Conservation (phyloP, 2,797 vertebrate species). For the Antennarius maculatus region DNA sequence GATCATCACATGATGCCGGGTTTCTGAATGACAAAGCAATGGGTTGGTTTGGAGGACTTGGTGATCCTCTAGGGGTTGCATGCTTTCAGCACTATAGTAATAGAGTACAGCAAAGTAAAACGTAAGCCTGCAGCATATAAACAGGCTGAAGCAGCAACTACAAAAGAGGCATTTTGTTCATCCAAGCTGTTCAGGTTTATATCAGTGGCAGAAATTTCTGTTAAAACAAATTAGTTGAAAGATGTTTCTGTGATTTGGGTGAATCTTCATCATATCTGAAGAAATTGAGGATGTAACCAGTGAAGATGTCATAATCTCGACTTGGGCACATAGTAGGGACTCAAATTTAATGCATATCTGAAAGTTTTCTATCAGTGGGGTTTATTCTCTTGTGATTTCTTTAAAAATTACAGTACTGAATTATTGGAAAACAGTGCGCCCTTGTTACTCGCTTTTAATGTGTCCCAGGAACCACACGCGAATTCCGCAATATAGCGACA, state of each 20-base stretch:
- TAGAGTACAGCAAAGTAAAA: background rate
- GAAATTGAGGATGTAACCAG: conserved; percentile 7
- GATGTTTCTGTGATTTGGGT: background rate
- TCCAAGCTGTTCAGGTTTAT: background rate
- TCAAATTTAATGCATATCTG: too few relatives aligned
- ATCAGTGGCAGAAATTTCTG: background rate
- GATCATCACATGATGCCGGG: conserved; percentile 36
- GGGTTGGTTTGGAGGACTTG: conserved; percentile 18
- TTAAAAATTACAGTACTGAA: too few relatives aligned
- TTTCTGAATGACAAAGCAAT: conserved; percentile 45
- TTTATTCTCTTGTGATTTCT: too few relatives aligned
- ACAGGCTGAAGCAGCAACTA: background rate
- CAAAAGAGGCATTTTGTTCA: background rate
- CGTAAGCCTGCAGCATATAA: background rate
- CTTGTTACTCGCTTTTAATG: too few relatives aligned
- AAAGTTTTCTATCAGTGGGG: too few relatives aligned
- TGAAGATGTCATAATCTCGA: background rate
- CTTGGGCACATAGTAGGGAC: too few relatives aligned
- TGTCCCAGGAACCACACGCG: too few relatives aligned
- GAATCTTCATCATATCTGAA: background rate
- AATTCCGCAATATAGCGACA: too few relatives aligned
- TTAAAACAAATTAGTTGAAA: background rate
- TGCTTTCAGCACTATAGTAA: background rate
- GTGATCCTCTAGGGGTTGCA: conserved; percentile 17
- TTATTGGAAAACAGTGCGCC: too few relatives aligned